Base-by-base conservation (phyloP, 2,888 invertebrate genomes). In the Chymomyza caudatula region DNA sequence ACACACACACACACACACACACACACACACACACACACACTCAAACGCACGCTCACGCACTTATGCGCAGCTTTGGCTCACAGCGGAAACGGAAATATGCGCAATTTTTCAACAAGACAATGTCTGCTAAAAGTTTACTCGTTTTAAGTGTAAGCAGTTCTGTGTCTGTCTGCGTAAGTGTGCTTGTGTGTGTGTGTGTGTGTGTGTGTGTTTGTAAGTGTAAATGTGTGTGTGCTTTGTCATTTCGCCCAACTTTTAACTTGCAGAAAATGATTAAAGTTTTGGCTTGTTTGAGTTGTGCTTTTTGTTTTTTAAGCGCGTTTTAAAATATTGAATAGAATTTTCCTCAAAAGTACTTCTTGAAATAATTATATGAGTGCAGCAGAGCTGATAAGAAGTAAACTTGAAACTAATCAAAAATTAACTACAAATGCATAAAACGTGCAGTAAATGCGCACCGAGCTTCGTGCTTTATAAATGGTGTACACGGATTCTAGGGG, bases 101-200 rank as follows among this genome's bases (percentile, higher is more conserved):
- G 71, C 84, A 84, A 81, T 86, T 86, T 85, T 85, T 85, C 86
- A 86, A 76, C 69, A 74, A 86, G 74, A 82, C 86, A 76, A 84
- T 74, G 85, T 84, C 86, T 69, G 82, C 54, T 62, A 54, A 67
- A 23, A 47, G 29, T 37, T 37, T 37, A 11, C 29, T 37, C 29
- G 29, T 37, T 37, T 37, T 37, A 37, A 37, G 29, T 37, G 29
- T 37, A n/a, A n/a, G n/a, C n/a, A n/a, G n/a, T n/a, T n/a, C n/a
- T n/a, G n/a, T n/a, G n/a, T n/a, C n/a, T n/a, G n/a, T n/a, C n/a
- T n/a, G 29, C 11, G 29, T 37, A 11, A 37, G 19, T 19, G 5
- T 22, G 55, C n/a, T 22, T 55, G 44, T 22, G 44, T 69, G 69
- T 56, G 63, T 59, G 61, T 47, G 5, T 15, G 44, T 44, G 5